Percentiles rank a stretch among this genome's conserved stretches.
phyloP scores from a whole-genome alignment of 23 tunicate genomes.

The Trididemnum nubilum region DNA sequence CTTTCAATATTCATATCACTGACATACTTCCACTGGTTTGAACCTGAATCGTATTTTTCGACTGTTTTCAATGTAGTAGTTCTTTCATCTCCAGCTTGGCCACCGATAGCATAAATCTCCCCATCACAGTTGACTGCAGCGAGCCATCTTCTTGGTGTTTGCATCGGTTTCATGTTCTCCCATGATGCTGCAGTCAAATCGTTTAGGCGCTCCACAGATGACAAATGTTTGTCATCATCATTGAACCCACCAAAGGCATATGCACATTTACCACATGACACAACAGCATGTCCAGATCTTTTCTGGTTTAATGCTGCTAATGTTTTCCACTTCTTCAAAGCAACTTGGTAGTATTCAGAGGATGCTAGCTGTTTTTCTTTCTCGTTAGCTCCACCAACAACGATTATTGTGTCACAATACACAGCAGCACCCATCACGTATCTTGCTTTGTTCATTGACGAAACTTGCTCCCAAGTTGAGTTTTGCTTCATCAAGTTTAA shows the following conservation, averaged over 20 bases:
- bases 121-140: background rate
- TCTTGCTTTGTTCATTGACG: background rate
- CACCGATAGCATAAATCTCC: background rate
- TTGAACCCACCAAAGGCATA: background rate
- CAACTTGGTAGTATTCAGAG: background rate
- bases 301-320: background rate
- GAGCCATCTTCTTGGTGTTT: background rate
- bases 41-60: background rate
- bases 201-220: background rate
- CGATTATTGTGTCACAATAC: background rate
- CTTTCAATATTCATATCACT: slow-evolving; percentile 7
- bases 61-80: background rate
- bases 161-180: background rate
- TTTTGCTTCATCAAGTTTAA: background rate
- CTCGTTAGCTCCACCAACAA: background rate
- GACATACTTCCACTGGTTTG: background rate
- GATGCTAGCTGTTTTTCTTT: background rate
- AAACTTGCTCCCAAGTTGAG: background rate
- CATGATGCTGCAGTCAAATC: background rate
- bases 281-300: background rate
- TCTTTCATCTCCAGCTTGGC: background rate
- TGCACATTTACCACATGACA: background rate
- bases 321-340: background rate
- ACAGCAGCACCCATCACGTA: slow-evolving; percentile 1
- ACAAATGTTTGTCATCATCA: background rate